These are phyloP conservation scores for Lepus oiostolus DNA, from an alignment of 2,797 vertebrate species.

Conservation along the genomic window DNA sequence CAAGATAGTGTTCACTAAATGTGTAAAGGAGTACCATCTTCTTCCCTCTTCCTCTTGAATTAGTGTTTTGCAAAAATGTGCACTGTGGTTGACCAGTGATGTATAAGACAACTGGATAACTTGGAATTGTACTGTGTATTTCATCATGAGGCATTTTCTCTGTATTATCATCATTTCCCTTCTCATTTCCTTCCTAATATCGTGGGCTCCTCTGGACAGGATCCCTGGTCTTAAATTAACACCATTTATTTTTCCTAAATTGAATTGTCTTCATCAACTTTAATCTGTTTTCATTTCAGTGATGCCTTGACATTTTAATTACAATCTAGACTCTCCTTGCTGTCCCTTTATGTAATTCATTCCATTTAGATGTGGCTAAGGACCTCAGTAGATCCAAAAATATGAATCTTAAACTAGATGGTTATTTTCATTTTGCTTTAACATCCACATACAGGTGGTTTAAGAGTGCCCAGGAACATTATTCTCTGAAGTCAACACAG, in stretches of 20 bases:
- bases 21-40: background rate
- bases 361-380: slow-evolving; percentile 39
- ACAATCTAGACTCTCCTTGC: background rate
- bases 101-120: background rate
- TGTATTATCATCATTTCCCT: background rate
- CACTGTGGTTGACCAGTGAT: background rate
- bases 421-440: background rate
- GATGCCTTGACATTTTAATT: background rate
- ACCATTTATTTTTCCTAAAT: slow-evolving; percentile 39
- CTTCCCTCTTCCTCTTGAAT: background rate
- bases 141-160: background rate
- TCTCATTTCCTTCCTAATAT: slow-evolving; percentile 7
- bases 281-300: slow-evolving; percentile 48
- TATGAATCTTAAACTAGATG: background rate
- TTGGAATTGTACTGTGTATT: background rate
- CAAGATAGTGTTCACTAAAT: background rate
- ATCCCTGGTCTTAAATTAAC: slow-evolving; percentile 43
- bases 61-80: background rate
- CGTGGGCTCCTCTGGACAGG: background rate
- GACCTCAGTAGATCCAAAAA: background rate
- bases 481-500: background rate
- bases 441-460: background rate
- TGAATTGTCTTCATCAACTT: slow-evolving; percentile 18
- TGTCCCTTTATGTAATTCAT: background rate
- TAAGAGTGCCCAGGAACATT: background rate